These are phyloP conservation scores for Nomada ferruginata DNA, from an alignment of 2,888 invertebrate genomes.

Conservation along the genomic window DNA sequence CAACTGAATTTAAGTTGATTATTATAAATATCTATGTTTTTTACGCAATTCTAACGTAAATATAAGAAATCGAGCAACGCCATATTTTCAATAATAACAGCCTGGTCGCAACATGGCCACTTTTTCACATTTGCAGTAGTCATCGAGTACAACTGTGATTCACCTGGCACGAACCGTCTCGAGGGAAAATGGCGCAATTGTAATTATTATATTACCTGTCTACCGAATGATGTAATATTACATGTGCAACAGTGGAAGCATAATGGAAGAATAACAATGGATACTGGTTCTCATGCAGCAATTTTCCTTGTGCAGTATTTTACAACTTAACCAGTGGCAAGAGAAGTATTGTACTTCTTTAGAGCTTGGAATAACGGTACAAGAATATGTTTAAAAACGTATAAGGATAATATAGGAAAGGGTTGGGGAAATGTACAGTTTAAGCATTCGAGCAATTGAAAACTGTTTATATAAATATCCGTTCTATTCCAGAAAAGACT, in stretches of 20 bases:
- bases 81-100: neutral
- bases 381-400: too few relatives aligned
- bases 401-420: too few relatives aligned
- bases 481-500: too few relatives aligned
- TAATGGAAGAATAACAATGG: neutral
- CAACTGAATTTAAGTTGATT: too few relatives aligned
- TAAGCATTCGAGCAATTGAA: too few relatives aligned
- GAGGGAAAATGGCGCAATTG: slow-evolving; percentile 42
- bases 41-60: too few relatives aligned
- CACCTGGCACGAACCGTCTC: slow-evolving; percentile 26
- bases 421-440: too few relatives aligned
- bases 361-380: too few relatives aligned
- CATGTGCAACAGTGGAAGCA: slow-evolving; percentile 6
- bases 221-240: slow-evolving; percentile 24
- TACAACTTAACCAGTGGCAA: neutral
- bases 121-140: neutral
- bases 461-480: too few relatives aligned
- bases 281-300: neutral
- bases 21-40: too few relatives aligned
- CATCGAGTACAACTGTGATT: slow-evolving; percentile 37
- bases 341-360: neutral
- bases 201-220: slow-evolving; percentile 32
- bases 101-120: too few relatives aligned
- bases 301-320: neutral
- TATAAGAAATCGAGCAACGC: too few relatives aligned